A percentile compares a stretch with the other conserved stretches of the same genome.
phyloP scores from a whole-genome alignment of 1,140 invertebrate genomes.

The Anadara kagoshimensis region DNA sequence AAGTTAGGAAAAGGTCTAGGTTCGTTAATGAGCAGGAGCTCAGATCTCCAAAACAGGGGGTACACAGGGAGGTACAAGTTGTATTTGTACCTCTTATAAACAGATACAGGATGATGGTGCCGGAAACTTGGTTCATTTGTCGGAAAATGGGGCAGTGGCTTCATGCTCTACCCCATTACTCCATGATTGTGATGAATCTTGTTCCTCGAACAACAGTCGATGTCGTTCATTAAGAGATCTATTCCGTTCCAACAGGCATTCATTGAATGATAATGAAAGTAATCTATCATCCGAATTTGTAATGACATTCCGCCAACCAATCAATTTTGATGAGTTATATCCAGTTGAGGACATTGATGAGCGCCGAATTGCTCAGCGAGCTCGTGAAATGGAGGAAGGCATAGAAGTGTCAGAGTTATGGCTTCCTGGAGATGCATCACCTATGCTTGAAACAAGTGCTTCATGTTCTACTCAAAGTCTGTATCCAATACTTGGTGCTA shows the following conservation, averaged over 20 bases:
- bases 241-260: not conserved
- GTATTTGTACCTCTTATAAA: constrained; percentile 45
- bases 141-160: constrained; percentile 2
- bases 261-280: not conserved
- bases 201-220: not conserved
- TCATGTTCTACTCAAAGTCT: too few relatives aligned
- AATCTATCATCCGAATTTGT: constrained; percentile 5
- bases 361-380: constrained; percentile 80
- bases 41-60: constrained; percentile 9
- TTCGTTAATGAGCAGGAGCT: constrained; percentile 23
- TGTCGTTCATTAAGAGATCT: constrained; percentile 2
- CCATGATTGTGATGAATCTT: not conserved
- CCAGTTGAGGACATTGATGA: constrained; percentile 83
- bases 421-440: constrained; percentile 15
- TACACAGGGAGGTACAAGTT: constrained; percentile 16
- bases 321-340: constrained; percentile 57
- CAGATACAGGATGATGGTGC: constrained; percentile 11
- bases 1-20: constrained; percentile 36
- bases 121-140: not conserved
- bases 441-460: too few relatives aligned
- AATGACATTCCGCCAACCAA: constrained; percentile 12
- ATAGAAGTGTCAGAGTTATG: constrained; percentile 73
- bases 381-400: constrained; percentile 85
- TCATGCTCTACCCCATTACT: not conserved
- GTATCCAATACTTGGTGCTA: constrained; percentile 5